Percentiles rank a stretch among this genome's conserved stretches.
These are phyloP conservation scores for Oryzias dopingdopingensis DNA, from an alignment of 2,797 vertebrate genomes.

Conservation along the genomic window DNA sequence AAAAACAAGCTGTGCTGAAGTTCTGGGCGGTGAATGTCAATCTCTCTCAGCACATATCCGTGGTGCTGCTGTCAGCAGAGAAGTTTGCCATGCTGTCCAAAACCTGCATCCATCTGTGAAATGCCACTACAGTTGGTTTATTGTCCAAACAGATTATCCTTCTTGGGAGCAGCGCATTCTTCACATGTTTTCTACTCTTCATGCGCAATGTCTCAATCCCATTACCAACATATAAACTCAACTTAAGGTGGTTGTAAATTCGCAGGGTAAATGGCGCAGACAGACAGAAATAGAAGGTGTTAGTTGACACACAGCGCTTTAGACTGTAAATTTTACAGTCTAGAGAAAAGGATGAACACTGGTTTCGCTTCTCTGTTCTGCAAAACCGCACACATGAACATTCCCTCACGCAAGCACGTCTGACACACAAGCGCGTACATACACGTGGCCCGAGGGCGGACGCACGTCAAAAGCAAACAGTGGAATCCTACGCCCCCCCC, in stretches of 20 bases:
- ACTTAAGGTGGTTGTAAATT: conserved; percentile 4
- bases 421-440: conserved; percentile 25
- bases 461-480: conserved; percentile 50
- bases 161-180: conserved; percentile 43
- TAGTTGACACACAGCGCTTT: conserved; percentile 24
- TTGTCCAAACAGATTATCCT: conserved; percentile 45
- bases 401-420: conserved; percentile 20
- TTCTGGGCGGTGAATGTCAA: conserved; percentile 29
- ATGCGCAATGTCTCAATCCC: conserved; percentile 35
- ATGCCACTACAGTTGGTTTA: conserved; percentile 33
- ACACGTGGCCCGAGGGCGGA: conserved; percentile 30
- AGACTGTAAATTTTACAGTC: conserved; percentile 27
- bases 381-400: conserved; percentile 51
- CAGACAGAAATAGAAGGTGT: conserved; percentile 6
- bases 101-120: conserved; percentile 22
- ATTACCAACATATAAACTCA: conserved; percentile 23
- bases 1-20: conserved; percentile 21
- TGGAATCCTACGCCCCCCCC: conserved; percentile 62
- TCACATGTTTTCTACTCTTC: conserved; percentile 31
- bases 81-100: background rate
- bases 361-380: conserved; percentile 70
- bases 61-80: conserved; percentile 7
- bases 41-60: conserved; percentile 9
- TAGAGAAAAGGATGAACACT: conserved; percentile 34
- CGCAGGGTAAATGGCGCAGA: conserved; percentile 1